Base-by-base conservation (phyloP, 2,888 invertebrate genomes). In the Thecophora atra region DNA sequence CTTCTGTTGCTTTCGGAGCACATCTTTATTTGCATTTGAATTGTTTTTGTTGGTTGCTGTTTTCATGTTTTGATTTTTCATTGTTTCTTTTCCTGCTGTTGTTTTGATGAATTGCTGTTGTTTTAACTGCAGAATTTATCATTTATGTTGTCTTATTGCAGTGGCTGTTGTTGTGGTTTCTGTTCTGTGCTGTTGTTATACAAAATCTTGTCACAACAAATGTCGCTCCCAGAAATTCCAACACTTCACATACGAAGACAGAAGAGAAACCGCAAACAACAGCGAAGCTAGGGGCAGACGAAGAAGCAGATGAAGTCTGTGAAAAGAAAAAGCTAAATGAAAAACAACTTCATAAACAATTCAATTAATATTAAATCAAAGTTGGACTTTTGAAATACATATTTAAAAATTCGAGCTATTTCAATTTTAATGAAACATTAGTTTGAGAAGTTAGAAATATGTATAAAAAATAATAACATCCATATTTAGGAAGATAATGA, bases 1-100 rank as follows among this genome's bases (percentile, higher is more conserved):
- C 30, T n/a, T 64, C 24, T 64, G 30, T 17, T 30, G 30, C 24
- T 19, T 60, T n/a, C 44, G 30, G 28, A 70, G 52, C 26, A 58
- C 17, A 54, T 47, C 17, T 47, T 15, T 76, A 81, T 82, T 81
- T 81, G 81, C 81, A 81, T 81, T 77, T 79, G 74, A 75, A 60
- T 30, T 70, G 30, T 47, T 7, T 42, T 64, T n/a, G 64, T 63
- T 54, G n/a, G 13, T 58, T 71, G 67, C 52, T 60, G 52, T 51
- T n/a, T 24, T 54, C n/a, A n/a, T n/a, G 47, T 28, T 62, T 3
- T 13, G 21, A 44, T 62, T 44, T 56, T 37, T 58, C 28, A 51
- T 47, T 28, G 5, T 37, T 70, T 63, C 44, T 7, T 44, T 44
- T 44, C 44, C 13, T n/a, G n/a, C n/a, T n/a, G n/a, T n/a, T n/a